Percentiles rank a stretch among this genome's conserved stretches.
Conservation (phyloP, 2,888 invertebrate genomes). For the Gasteruption jaculator region DNA sequence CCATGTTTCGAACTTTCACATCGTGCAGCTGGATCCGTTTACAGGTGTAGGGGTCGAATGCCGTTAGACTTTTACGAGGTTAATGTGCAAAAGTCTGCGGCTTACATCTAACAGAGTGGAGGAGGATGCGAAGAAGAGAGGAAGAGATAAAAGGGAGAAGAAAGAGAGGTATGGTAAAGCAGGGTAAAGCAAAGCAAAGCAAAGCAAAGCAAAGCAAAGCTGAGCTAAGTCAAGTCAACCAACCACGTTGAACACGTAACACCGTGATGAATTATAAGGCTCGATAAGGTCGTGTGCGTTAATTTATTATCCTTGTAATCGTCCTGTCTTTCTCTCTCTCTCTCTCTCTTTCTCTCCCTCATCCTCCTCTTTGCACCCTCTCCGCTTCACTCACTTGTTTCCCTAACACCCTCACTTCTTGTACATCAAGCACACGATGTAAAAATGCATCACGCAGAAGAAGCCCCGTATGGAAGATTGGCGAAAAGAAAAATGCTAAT, state of each 20-base stretch:
- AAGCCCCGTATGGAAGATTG: no score
- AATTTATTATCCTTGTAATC: slow-evolving; percentile 48
- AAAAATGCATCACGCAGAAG: no score
- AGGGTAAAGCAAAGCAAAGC: slow-evolving; percentile 5
- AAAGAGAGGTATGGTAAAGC: background rate
- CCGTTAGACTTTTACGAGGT: slow-evolving; percentile 40
- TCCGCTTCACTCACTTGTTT: no score
- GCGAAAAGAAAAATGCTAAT: no score
- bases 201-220: slow-evolving; percentile 1
- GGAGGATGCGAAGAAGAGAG: background rate
- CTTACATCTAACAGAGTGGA: slow-evolving; percentile 12
- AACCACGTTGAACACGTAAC: slow-evolving; percentile 33
- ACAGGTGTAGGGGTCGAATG: slow-evolving; percentile 33
- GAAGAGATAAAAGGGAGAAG: no score
- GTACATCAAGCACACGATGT: no score
- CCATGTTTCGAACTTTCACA: slow-evolving; percentile 29
- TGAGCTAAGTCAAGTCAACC: slow-evolving; percentile 7
- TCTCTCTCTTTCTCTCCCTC: slow-evolving; percentile 19
- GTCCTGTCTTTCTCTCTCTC: slow-evolving; percentile 20
- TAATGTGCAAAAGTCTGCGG: slow-evolving; percentile 35
- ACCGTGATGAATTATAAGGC: slow-evolving; percentile 47
- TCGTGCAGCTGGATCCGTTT: slow-evolving; percentile 23
- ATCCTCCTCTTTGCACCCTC: no score
- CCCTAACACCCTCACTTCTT: no score
- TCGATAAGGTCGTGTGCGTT: slow-evolving; percentile 47